Percentiles rank a stretch among this genome's conserved stretches.
Evolutionary conservation across 2,797 vertebrate genomes (phyloP).

Genomic region (Enteromius unitaeniatus): DNA sequence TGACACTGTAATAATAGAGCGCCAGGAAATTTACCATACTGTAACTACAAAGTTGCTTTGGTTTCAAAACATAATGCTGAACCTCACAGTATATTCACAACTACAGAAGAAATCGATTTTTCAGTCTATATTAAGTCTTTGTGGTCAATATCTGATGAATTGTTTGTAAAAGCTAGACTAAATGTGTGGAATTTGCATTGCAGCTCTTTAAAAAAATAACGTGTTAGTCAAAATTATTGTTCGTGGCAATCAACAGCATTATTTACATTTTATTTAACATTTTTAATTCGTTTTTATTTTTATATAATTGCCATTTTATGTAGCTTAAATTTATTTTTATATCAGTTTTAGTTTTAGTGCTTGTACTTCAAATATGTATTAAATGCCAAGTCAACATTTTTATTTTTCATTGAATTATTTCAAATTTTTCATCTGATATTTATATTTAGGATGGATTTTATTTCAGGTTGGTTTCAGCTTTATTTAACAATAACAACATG

Average conservation of each 20-base stretch:
- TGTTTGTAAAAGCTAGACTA: not conserved
- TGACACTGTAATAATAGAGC: not conserved
- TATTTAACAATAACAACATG: not conserved
- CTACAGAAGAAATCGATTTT: not conserved
- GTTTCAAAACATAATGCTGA: not conserved
- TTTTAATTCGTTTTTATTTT: not conserved
- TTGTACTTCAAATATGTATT: not conserved
- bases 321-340: not conserved
- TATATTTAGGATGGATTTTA: not conserved
- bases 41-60: constrained; percentile 22
- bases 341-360: not conserved
- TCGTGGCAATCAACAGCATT: not conserved
- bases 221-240: not conserved
- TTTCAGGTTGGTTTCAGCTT: not conserved
- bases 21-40: constrained; percentile 21
- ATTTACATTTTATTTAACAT: not conserved
- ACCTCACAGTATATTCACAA: not conserved
- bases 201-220: not conserved
- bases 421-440: not conserved
- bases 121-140: not conserved
- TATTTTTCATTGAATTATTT: not conserved
- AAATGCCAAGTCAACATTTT: not conserved
- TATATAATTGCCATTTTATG: not conserved
- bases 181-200: too few relatives aligned
- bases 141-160: not conserved